Evolutionary conservation across 2,888 invertebrate genomes (phyloP), one percentile per base, ranked within the genome.

Genomic region (Brachypterus glaber): DNA sequence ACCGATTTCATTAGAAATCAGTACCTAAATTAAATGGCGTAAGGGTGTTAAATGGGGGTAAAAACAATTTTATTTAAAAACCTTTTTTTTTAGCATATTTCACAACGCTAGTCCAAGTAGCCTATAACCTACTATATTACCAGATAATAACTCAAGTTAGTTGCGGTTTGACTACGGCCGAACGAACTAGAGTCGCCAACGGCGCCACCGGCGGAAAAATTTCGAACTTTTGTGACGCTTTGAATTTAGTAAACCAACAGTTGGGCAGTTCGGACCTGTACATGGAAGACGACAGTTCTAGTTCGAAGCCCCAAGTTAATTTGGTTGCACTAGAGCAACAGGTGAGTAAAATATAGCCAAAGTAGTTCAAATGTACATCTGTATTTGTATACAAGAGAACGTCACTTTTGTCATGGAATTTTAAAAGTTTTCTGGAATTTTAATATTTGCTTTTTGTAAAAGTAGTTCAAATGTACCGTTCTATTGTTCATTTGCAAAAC

Each of bases 111-210:
- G 86, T 92, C 2, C 83, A 85, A 62, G 80, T 85, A 47, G 73
- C 92, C 47, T 95, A 88, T 71, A 88, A 92, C 63, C 73, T 93
- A 45, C 72, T 84, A 43, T 91, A 88, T 69, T 83, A 92, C 64
- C 92, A 93, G 73, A 81, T 89, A 32, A 76, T 91, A 46, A 76
- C 83, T 36, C 86, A 87, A 65, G 70, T 90, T 45, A 77, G 81
- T 37, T 81, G 82, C 45, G 72, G 72, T 46, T 69, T 82, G 56
- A 74, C 76, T 26, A 76, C 77, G 30, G 69, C 69, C 27, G 81
- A 81, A 51, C 74, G 84, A 37, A 69, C 70, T 16, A 69, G 71
- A 33, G 58, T 54, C 1, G 52, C 53, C 18, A 49, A 52, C 14
- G 51, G 50, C n/a, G 48, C 51, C 11, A 51, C 49, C 24, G 34